Evolutionary conservation across 2,797 vertebrate genomes (phyloP).

Genomic region (Peromyscus aztecus): DNA sequence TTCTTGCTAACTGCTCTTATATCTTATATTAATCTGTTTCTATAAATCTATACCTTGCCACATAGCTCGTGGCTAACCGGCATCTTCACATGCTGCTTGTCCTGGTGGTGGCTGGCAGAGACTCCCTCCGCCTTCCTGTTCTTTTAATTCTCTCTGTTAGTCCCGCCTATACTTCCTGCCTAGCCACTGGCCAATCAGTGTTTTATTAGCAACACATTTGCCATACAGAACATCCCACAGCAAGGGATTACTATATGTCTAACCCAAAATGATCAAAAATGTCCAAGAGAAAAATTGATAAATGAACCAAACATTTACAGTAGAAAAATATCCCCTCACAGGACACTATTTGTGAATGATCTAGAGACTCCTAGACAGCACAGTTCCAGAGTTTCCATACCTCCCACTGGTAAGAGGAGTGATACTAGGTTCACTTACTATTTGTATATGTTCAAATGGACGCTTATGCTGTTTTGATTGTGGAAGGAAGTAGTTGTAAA

Average conservation of each 20-base stretch:
- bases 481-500: background rate
- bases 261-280: background rate
- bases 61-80: too few species aligned
- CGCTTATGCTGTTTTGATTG: background rate
- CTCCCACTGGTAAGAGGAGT: background rate
- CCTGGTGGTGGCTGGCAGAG: too few species aligned
- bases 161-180: too few species aligned
- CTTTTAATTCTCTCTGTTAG: too few species aligned
- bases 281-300: background rate
- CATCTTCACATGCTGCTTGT: too few species aligned
- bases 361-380: background rate
- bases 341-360: background rate
- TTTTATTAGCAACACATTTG: too few species aligned
- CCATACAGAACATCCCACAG: too few species aligned
- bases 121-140: too few species aligned
- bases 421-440: background rate
- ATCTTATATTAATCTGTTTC: too few species aligned
- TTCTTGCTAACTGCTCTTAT: too few species aligned
- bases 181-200: too few species aligned
- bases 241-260: background rate
- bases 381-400: background rate
- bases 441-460: background rate
- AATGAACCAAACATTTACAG: background rate
- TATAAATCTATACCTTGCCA: too few species aligned
- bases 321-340: background rate